Percentiles rank a stretch among this genome's conserved stretches.
Evolutionary conservation across 2,888 invertebrate species (phyloP).

Genomic region (Papilio gigon): DNA sequence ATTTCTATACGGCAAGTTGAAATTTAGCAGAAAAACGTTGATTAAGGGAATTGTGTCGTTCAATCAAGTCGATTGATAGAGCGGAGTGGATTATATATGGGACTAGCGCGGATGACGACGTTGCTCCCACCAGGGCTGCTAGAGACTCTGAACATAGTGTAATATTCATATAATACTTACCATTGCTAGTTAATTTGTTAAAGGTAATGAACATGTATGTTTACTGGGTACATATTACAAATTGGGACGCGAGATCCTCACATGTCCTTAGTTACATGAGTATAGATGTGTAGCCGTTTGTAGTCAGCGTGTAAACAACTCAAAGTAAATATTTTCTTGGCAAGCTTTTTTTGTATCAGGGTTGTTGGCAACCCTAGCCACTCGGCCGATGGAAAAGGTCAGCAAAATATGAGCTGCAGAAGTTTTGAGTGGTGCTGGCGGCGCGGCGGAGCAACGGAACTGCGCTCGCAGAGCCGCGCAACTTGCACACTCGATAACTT

Average conservation of each 20-base stretch:
- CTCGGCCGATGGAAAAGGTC: slow-evolving; percentile 10
- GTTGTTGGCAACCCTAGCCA: slow-evolving; percentile 15
- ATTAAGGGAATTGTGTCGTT: slow-evolving; percentile 9
- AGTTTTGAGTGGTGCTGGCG: slow-evolving; percentile 15
- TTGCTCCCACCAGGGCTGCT: not conserved
- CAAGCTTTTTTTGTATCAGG: no score
- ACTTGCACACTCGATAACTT: not conserved
- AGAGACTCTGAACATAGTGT: no score
- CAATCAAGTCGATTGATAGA: slow-evolving; percentile 19
- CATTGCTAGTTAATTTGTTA: no score
- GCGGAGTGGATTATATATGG: slow-evolving; percentile 25
- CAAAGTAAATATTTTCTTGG: slow-evolving; percentile 2
- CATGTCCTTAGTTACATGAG: no score
- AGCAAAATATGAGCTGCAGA: slow-evolving; percentile 25
- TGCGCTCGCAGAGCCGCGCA: slow-evolving; percentile 1
- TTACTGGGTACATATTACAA: no score
- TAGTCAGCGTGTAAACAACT: no score
- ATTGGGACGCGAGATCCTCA: no score
- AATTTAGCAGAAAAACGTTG: not conserved
- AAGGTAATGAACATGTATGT: no score
- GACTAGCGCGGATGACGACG: slow-evolving; percentile 16
- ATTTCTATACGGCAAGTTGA: not conserved
- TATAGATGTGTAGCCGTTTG: no score
- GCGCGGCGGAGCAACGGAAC: slow-evolving; percentile 11
- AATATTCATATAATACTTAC: no score